phyloP scores from a whole-genome alignment of 2,797 vertebrate genomes.

The Catharus ustulatus region DNA sequence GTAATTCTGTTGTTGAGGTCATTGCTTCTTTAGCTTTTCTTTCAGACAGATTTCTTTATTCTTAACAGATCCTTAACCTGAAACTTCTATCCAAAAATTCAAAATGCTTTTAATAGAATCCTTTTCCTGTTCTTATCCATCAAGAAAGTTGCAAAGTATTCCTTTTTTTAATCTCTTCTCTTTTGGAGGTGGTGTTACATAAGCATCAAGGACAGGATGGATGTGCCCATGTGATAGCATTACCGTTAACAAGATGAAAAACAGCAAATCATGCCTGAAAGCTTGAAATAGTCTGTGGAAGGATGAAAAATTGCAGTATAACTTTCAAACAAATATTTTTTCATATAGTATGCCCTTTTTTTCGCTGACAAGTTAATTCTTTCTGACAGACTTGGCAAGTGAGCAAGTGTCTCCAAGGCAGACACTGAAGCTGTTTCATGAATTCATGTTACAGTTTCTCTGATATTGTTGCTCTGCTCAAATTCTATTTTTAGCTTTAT shows the following conservation, averaged over 20 bases:
- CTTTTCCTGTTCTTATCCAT: not conserved
- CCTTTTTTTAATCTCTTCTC: not conserved
- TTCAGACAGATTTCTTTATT: constrained; percentile 14
- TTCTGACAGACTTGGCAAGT: constrained; percentile 59
- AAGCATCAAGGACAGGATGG: not conserved
- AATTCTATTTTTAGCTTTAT: constrained; percentile 33
- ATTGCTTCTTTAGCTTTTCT: not conserved
- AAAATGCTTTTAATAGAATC: constrained; percentile 3
- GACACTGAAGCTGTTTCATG: constrained; percentile 17
- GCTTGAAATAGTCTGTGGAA: constrained; percentile 29
- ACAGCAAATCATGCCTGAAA: constrained; percentile 18
- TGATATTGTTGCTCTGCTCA: constrained; percentile 28
- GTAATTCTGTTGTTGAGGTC: constrained; percentile 21
- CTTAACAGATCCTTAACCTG: constrained; percentile 27
- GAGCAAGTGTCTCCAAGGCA: constrained; percentile 56
- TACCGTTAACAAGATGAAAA: constrained; percentile 42
- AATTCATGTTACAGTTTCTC: constrained; percentile 30
- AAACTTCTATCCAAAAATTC: not conserved
- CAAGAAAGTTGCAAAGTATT: constrained; percentile 15
- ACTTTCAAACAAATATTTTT: constrained; percentile 51
- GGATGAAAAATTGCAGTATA: constrained; percentile 20
- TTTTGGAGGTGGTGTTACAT: constrained; percentile 1
- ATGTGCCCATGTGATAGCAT: constrained; percentile 3
- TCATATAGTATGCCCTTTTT: constrained; percentile 1
- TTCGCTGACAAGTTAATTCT: constrained; percentile 49